Evolutionary conservation across 2,888 invertebrate species (phyloP).

Genomic region (Metallyticus violacea): DNA sequence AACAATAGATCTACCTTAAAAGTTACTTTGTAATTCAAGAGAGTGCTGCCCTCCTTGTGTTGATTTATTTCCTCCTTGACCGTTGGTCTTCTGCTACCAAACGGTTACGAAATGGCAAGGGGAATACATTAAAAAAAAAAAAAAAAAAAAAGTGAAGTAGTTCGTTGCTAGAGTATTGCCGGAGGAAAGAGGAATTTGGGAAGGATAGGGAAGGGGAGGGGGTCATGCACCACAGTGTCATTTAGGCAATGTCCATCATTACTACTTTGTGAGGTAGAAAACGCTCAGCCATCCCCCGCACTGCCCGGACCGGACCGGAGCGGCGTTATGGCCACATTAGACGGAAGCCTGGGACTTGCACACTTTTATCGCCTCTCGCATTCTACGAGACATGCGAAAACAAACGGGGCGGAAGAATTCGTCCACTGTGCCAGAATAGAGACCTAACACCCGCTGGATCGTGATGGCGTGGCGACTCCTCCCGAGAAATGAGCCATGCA

Average conservation of each 20-base stretch:
- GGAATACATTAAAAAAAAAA: background rate
- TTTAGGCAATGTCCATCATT: conserved; percentile 14
- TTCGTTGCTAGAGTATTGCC: background rate
- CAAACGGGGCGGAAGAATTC: conserved; percentile 17
- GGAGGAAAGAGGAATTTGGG: background rate
- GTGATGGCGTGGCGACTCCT: background rate
- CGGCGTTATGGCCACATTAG: conserved; percentile 14
- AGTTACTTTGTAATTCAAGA: no score
- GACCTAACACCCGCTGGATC: background rate
- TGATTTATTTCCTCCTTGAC: background rate
- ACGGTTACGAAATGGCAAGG: background rate
- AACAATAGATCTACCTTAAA: no score
- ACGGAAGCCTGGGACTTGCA: background rate
- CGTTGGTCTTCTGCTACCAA: background rate
- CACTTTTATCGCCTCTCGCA: conserved; percentile 6
- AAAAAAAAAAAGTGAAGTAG: background rate
- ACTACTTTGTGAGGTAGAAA: conserved; percentile 19
- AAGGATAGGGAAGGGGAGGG: background rate
- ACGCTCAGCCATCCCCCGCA: background rate
- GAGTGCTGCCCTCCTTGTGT: background rate
- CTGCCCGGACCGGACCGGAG: background rate
- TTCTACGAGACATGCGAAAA: conserved; percentile 14
- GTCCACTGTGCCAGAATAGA: background rate
- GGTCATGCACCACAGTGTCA: background rate
- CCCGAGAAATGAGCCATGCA: background rate